Evolutionary conservation across 2,888 invertebrate genomes (phyloP).

Genomic region (Andricus quercusramuli): DNA sequence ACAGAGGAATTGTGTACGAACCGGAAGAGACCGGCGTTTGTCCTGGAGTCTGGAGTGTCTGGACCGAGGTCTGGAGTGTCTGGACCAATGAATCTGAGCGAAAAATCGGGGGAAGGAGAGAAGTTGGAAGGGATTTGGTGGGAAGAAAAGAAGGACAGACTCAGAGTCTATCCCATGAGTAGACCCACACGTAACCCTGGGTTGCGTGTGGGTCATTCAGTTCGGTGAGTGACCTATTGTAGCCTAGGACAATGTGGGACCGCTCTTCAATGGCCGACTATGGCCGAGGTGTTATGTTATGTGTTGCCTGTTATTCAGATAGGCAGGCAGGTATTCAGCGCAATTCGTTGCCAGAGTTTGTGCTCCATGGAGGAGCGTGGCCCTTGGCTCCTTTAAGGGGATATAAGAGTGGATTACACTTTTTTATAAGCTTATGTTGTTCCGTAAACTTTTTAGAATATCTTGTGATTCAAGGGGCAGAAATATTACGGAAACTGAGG

Average conservation of each 20-base stretch:
- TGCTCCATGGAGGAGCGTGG: background rate
- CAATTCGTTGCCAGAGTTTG: slow-evolving; percentile 53
- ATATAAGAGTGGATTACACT: background rate
- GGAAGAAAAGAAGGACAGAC: slow-evolving; percentile 53
- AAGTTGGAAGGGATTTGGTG: slow-evolving; percentile 15
- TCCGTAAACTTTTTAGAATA: background rate
- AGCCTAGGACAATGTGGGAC: slow-evolving; percentile 70
- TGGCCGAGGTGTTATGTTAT: slow-evolving; percentile 75
- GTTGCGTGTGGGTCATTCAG: slow-evolving; percentile 68
- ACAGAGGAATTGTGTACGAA: slow-evolving; percentile 7
- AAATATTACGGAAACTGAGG: slow-evolving; percentile 7
- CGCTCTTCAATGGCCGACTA: slow-evolving; percentile 71
- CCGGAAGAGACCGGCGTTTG: slow-evolving; percentile 21
- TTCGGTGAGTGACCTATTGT: slow-evolving; percentile 74
- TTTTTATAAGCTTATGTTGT: background rate
- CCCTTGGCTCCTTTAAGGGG: background rate
- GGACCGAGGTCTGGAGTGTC: background rate
- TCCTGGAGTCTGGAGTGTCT: background rate
- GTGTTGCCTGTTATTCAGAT: slow-evolving; percentile 72
- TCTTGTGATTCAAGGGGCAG: background rate
- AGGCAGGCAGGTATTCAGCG: slow-evolving; percentile 65
- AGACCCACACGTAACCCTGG: slow-evolving; percentile 35
- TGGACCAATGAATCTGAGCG: slow-evolving; percentile 18
- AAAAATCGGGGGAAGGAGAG: background rate
- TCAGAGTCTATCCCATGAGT: slow-evolving; percentile 57